Percentiles rank a stretch among this genome's conserved stretches.
phyloP scores from a whole-genome alignment of 2,888 invertebrate species.

The Isotomurus palustris region DNA sequence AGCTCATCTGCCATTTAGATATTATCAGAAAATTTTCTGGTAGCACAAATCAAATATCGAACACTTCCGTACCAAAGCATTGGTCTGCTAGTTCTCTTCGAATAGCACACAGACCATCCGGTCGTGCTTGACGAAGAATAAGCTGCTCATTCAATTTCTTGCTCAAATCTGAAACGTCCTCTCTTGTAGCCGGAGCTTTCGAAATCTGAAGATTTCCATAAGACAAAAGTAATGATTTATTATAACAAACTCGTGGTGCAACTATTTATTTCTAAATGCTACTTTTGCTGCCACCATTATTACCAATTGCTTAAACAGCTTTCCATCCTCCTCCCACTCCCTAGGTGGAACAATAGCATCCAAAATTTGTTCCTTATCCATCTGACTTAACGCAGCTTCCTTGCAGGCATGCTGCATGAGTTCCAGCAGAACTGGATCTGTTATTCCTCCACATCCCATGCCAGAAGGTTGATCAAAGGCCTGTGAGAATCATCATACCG shows the following conservation, averaged over 20 bases:
- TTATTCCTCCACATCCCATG: slow-evolving; percentile 4
- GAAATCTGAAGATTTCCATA: slow-evolving; percentile 20
- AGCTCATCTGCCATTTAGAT: slow-evolving; percentile 18
- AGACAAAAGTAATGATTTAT: background rate
- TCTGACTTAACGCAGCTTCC: slow-evolving; percentile 23
- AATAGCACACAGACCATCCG: slow-evolving; percentile 28
- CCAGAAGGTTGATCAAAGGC: slow-evolving; percentile 3
- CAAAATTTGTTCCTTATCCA: slow-evolving; percentile 24
- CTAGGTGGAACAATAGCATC: slow-evolving; percentile 22
- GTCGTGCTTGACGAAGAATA: slow-evolving; percentile 25
- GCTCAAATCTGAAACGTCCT: slow-evolving; percentile 23
- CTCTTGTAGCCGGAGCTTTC: slow-evolving; percentile 15
- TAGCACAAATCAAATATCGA: background rate
- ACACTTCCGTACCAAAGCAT: slow-evolving; percentile 18
- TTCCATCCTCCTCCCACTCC: slow-evolving; percentile 30
- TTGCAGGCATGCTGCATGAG: slow-evolving; percentile 21
- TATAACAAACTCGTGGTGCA: too few species aligned
- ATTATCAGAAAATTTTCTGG: background rate
- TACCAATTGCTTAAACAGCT: slow-evolving; percentile 18
- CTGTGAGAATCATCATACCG: background rate
- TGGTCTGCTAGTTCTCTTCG: slow-evolving; percentile 26
- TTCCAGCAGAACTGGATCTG: slow-evolving; percentile 2
- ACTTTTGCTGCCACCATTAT: too few species aligned
- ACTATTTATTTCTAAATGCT: too few species aligned
- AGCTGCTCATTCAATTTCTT: slow-evolving; percentile 22